These are phyloP conservation scores for Grantiella picta DNA, from an alignment of 2,113 vertebrate species.

Conservation along the genomic window DNA sequence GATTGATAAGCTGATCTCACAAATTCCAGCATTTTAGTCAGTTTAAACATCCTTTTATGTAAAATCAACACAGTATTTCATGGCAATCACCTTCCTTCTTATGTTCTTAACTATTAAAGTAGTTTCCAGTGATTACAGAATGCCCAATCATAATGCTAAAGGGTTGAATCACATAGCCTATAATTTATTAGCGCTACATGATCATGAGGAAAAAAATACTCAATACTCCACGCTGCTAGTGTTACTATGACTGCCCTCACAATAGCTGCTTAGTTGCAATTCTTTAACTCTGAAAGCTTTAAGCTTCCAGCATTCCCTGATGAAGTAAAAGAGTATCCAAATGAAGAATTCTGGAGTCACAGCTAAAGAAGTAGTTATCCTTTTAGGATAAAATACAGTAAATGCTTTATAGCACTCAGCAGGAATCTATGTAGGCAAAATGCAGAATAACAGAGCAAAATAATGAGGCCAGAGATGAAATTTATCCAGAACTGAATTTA, in stretches of 20 bases:
- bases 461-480: neutral
- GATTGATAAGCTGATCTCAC: conserved; percentile 41
- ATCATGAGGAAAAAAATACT: conserved; percentile 24
- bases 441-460: neutral
- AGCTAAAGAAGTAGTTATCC: neutral
- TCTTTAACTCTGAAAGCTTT: conserved; percentile 56
- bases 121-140: conserved; percentile 55
- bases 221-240: conserved; percentile 9
- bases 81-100: conserved; percentile 45
- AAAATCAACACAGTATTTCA: conserved; percentile 46
- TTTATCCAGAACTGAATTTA: neutral
- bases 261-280: conserved; percentile 59
- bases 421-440: conserved; percentile 6
- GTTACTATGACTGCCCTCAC: conserved; percentile 55
- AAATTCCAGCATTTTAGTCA: neutral
- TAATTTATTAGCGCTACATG: conserved; percentile 63
- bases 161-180: conserved; percentile 35
- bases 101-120: conserved; percentile 50
- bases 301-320: conserved; percentile 40
- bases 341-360: conserved; percentile 66
- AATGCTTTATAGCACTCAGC: neutral
- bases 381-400: conserved; percentile 16
- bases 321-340: conserved; percentile 49
- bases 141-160: conserved; percentile 56
- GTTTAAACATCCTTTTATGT: conserved; percentile 14